A percentile compares a stretch with the other conserved stretches of the same genome.
phyloP scores from a whole-genome alignment of 2,888 invertebrate genomes.

The Crepidodera aurea region DNA sequence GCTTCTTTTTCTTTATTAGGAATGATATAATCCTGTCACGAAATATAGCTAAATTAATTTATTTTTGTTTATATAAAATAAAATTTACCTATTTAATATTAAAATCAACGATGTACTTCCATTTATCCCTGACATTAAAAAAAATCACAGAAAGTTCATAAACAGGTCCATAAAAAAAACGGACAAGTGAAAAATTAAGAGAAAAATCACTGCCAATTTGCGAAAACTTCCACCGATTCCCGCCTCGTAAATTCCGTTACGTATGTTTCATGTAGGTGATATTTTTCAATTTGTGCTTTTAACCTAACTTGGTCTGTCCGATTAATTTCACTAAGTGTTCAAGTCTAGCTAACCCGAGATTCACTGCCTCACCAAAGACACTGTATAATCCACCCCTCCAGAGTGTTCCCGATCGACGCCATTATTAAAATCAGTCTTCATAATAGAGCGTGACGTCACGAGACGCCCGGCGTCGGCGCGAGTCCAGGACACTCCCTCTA shows the following conservation, averaged over 20 bases:
- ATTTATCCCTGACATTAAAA: conserved; percentile 17
- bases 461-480: conserved; percentile 59
- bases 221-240: conserved; percentile 34
- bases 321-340: conserved; percentile 61
- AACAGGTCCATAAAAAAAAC: conserved; percentile 20
- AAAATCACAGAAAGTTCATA: conserved; percentile 20
- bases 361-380: conserved; percentile 53
- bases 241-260: conserved; percentile 43
- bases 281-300: conserved; percentile 57
- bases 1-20: too few relatives aligned
- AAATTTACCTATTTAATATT: conserved; percentile 25
- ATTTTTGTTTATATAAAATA: too few relatives aligned
- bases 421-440: conserved; percentile 64
- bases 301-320: conserved; percentile 55
- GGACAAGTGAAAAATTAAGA: conserved; percentile 27
- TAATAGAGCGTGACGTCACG: conserved; percentile 62
- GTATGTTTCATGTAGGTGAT: conserved; percentile 54
- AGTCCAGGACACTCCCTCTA: conserved; percentile 54
- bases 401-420: conserved; percentile 56
- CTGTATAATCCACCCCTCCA: conserved; percentile 40
- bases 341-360: conserved; percentile 56
- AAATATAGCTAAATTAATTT: too few relatives aligned
- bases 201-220: conserved; percentile 38
- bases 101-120: background rate
- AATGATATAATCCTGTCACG: too few relatives aligned